Base-by-base conservation (phyloP, 2,888 invertebrate genomes). In the Platerodrilus igneus region DNA sequence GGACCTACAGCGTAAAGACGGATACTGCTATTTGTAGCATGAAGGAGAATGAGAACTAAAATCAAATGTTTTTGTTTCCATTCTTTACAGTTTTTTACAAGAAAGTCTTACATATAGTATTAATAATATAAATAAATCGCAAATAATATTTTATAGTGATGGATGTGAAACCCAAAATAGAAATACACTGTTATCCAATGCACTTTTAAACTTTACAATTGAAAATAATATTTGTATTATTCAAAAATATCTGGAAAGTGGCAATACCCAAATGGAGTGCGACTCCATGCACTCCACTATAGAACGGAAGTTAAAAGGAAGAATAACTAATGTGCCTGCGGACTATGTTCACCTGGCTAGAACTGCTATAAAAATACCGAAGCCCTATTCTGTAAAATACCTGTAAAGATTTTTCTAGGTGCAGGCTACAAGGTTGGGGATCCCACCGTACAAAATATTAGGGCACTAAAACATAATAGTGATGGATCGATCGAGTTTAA, bases 11-110 rank as follows among this genome's bases (percentile, higher is more conserved):
- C 13, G 37, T 4, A 9, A 19, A 16, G 29, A 45, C 6, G 41
- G 32, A 5, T 36, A 26, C 29, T 41, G 41, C 21, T 47, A 36
- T 30, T 11, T 47, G 11, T 41, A 39, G 41, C 28, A 35, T 23
- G 34, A 45, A 29, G 8, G 14, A 11, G 32, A 4, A 25, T 13
- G 4, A 7, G 11, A 10, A 13, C n/a, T 4, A 4, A 4, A 10
- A 4, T 25, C 25, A 25, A 25, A 13, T 10, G 7, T 25, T 11
- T 10, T n/a, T 11, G 7, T n/a, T n/a, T n/a, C n/a, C n/a, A n/a
- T n/a, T n/a, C n/a, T n/a, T n/a, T n/a, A n/a, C n/a, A n/a, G n/a
- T n/a, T n/a, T n/a, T n/a, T n/a, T n/a, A n/a, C n/a, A n/a, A n/a
- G n/a, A n/a, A n/a, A n/a, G n/a, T n/a, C n/a, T n/a, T n/a, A n/a